Base-by-base conservation (phyloP, 2,888 invertebrate species). In the Artemia sinica region DNA sequence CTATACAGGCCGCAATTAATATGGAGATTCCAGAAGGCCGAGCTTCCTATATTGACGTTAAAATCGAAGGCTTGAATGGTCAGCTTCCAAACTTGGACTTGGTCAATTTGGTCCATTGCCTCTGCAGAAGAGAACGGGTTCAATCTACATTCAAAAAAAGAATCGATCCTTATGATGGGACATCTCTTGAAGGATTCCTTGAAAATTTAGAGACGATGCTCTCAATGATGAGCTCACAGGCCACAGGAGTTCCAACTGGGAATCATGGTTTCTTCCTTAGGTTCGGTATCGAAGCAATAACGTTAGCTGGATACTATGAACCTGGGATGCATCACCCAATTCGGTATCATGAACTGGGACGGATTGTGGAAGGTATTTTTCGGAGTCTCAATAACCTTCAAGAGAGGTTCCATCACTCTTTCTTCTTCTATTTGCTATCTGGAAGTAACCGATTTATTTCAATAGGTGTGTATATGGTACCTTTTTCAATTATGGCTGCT, bases 361-460 rank as follows among this genome's bases (percentile, higher is more conserved):
- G 76, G 72, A 86, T 90, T 6, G 79, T 94, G 28, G 97, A 98
- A 78, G 93, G 93, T 67, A 86, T 91, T 49, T 85, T 92, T 71
- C 82, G 98, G n/a, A 94, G 95, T 71, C 80, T 98, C 51, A 99
- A 99, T 78, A 98, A 98, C 79, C 81, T 98, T 65, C 80, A 97
- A 65, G 97, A 98, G 79, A 81, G 94, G 69, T 95, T 98, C 76
- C 97, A 98, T 79, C 97, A 97, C 78, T 97, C 96, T 67, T 98
- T 91, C 80, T 98, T 97, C 81, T 97, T 98, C 77, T 98, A 98
- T 78, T 80, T 98, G 69, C 80, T 96, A 69, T 88, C 94, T 0
- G 86, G 89, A 9, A 89, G 90, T 0, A 87, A 92, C 76, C 82
- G 89, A 74, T 94, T 90, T 74, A 85, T 94, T 74, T 93, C 92